Evolutionary conservation across 2,113 vertebrate genomes (phyloP), one percentile per base, ranked within the genome.

Genomic region (Aramus guarauna): DNA sequence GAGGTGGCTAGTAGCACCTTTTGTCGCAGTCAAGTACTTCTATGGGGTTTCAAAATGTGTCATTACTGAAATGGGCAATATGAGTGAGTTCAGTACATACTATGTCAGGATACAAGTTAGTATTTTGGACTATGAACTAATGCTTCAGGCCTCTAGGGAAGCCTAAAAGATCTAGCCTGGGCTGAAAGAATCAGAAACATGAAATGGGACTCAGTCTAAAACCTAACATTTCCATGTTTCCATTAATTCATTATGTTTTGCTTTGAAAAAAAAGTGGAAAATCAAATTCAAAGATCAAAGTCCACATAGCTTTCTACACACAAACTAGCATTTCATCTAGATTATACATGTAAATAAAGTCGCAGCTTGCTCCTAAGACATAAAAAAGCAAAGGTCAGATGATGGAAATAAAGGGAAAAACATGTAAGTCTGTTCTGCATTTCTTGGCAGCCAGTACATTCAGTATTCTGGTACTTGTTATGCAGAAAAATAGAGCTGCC

Each of bases 341-440:
- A 94, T 96, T 92, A 90, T 83, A 85, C 63, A 80, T 92, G 84
- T 94, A 97, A 97, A 97, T 97, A 91, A 94, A 94, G 63, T 94
- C 85, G 41, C 71, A 91, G 45, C 63, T 85, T 91, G 60, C 78
- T 97, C 71, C 71, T 93, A 90, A 73, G 47, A 96, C 84, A 83
- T 95, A 85, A 97, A 97, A 97, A 97, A 94, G 58, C 80, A 96
- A 96, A 95, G 91, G 97, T 97, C 97, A 97, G 90, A 94, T 96
- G 93, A 95, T 96, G 95, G 89, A 95, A 97, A 95, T 94, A 96
- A 94, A 93, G 91, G 93, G 66, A 77, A 97, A 97, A 96, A 85
- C 71, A 85, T 88, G 87, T 80, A 97, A 95, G 75, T 91, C 92
- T 96, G 62, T 96, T 94, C 87, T 96, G 71, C 74, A 48, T 96